Evolutionary conservation across 2,797 vertebrate species (phyloP).

Genomic region (Mionectes olivaceus): DNA sequence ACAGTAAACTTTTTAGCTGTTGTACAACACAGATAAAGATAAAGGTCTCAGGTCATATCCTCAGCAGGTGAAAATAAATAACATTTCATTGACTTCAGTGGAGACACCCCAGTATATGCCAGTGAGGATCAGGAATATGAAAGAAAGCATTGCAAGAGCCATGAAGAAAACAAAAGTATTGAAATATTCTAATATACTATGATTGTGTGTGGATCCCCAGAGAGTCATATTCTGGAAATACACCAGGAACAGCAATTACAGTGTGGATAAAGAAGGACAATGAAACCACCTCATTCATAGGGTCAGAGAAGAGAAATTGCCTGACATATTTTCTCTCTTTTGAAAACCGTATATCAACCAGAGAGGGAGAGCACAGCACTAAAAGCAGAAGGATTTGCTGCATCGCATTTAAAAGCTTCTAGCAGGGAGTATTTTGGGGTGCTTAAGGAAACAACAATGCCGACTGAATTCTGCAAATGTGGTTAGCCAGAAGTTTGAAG

Average conservation of each 20-base stretch:
- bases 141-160: constrained; percentile 2
- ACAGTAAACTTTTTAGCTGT: neutral
- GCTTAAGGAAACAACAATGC: neutral
- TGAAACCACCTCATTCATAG: constrained; percentile 47
- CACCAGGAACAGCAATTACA: constrained; percentile 41
- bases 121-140: neutral
- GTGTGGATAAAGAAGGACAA: constrained; percentile 44
- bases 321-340: neutral
- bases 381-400: neutral
- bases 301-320: constrained; percentile 50
- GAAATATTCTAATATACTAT: constrained; percentile 35
- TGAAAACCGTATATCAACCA: neutral
- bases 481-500: constrained; percentile 48
- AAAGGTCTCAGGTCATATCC: neutral
- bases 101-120: neutral
- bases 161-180: constrained; percentile 32
- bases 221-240: constrained; percentile 35
- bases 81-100: neutral
- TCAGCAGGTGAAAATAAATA: neutral
- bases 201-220: neutral
- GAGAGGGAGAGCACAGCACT: neutral
- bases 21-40: neutral
- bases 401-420: neutral
- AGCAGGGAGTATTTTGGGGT: neutral
- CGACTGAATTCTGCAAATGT: constrained; percentile 34